Conservation (phyloP, 2,888 invertebrate species). For the Epistrophe grossulariae region DNA sequence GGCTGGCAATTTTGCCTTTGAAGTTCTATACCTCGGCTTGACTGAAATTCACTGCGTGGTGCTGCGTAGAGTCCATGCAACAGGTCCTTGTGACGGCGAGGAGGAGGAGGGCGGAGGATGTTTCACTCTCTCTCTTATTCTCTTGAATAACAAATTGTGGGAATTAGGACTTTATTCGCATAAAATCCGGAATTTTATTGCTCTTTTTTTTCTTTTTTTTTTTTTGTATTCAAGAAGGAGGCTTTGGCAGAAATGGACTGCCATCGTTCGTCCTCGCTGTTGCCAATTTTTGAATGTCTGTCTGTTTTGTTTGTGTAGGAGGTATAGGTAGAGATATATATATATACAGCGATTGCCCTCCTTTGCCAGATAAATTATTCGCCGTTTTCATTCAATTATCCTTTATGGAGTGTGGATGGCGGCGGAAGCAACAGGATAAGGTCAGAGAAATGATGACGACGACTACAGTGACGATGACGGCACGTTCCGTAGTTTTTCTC, state of each 20-base stretch:
- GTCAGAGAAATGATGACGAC: conserved; percentile 47
- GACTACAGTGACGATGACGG: background rate
- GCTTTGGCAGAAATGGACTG: conserved; percentile 53
- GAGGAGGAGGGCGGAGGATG: conserved; percentile 23
- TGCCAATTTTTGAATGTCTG: conserved; percentile 51
- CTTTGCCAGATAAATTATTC: conserved; percentile 67
- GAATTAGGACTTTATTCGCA: conserved; percentile 73
- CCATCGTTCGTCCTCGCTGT: conserved; percentile 24
- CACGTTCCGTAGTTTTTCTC: conserved; percentile 51
- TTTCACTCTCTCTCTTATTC: conserved; percentile 32
- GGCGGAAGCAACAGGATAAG: conserved; percentile 71
- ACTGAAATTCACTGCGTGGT: conserved; percentile 59
- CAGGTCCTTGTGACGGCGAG: conserved; percentile 47
- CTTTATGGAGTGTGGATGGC: conserved; percentile 56
- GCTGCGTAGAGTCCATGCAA: conserved; percentile 68
- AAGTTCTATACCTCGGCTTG: conserved; percentile 24
- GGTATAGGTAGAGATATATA: background rate
- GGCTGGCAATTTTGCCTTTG: conserved; percentile 39
- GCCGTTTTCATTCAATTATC: conserved; percentile 74
- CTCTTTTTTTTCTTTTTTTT: conserved; percentile 45
- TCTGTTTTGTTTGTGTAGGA: conserved; percentile 29
- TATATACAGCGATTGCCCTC: conserved; percentile 33
- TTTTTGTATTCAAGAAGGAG: conserved; percentile 25
- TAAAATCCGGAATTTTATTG: conserved; percentile 73
- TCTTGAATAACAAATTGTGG: conserved; percentile 69